Conservation (phyloP, 1,140 invertebrate species). For the Panagrolaimus sp. region DNA sequence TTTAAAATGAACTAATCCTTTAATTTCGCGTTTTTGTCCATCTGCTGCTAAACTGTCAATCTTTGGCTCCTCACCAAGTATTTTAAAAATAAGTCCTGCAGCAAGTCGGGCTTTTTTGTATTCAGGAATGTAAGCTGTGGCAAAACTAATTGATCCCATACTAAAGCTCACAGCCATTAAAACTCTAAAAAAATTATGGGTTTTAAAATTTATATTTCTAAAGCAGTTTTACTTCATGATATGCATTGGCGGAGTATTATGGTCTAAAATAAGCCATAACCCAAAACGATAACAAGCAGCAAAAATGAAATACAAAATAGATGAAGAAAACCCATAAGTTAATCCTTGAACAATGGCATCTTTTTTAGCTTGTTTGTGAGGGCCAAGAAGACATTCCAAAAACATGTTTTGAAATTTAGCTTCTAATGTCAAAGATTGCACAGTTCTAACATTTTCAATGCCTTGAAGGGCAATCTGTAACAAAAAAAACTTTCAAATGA, state of each 20-base stretch:
- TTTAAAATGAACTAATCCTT: conserved; percentile 56
- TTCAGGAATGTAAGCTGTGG: conserved; percentile 60
- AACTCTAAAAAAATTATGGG: conserved; percentile 31
- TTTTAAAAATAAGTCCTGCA: conserved; percentile 59
- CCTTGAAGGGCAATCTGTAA: conserved; percentile 44
- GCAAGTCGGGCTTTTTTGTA: conserved; percentile 60
- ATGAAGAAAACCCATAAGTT: conserved; percentile 56
- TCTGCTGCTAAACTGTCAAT: conserved; percentile 57
- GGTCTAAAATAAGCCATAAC: conserved; percentile 56
- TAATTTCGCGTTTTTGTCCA: conserved; percentile 25
- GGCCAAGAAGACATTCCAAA: conserved; percentile 18
- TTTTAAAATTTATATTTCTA: conserved; percentile 3
- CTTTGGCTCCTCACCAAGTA: conserved; percentile 53
- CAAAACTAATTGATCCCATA: conserved; percentile 53
- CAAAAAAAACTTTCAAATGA: not conserved
- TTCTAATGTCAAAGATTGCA: conserved; percentile 44
- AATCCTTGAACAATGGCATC: conserved; percentile 34
- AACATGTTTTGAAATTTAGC: conserved; percentile 37
- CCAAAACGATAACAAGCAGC: conserved; percentile 62
- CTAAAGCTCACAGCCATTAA: conserved; percentile 54
- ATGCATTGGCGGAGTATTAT: conserved; percentile 48
- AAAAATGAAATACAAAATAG: conserved; percentile 61
- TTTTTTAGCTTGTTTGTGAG: not conserved
- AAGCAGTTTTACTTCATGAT: conserved; percentile 45
- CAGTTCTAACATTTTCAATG: conserved; percentile 50